Evolutionary conservation across 1,140 invertebrate genomes (phyloP).

Genomic region (Seison nebaliae): DNA sequence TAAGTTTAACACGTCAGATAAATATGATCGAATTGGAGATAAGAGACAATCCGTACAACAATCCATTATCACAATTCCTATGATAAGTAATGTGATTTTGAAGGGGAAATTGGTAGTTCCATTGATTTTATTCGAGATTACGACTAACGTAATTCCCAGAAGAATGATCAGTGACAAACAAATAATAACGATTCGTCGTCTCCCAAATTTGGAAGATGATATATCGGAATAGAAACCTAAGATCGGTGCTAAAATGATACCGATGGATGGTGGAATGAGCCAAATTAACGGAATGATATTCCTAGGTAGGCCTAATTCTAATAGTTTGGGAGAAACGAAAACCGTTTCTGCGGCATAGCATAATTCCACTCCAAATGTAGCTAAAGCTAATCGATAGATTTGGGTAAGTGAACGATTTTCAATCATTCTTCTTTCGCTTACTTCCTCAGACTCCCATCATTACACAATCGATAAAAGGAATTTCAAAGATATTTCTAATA

Average conservation of each 20-base stretch:
- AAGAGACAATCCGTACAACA: constrained; percentile 86
- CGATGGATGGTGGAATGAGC: constrained; percentile 55
- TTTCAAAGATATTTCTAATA: no score
- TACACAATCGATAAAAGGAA: no score
- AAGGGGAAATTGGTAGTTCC: neutral
- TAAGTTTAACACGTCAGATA: constrained; percentile 64
- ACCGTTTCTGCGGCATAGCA: constrained; percentile 85
- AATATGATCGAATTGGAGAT: constrained; percentile 62
- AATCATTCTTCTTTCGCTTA: no score
- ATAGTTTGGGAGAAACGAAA: constrained; percentile 69
- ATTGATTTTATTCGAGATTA: neutral
- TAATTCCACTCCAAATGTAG: constrained; percentile 91
- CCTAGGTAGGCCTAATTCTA: constrained; percentile 68
- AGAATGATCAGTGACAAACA: constrained; percentile 60
- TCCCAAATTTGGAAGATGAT: constrained; percentile 47
- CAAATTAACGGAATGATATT: constrained; percentile 73
- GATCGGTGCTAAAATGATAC: constrained; percentile 69
- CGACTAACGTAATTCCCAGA: constrained; percentile 19
- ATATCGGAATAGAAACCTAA: constrained; percentile 67
- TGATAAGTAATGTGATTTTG: constrained; percentile 44
- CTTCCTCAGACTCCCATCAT: no score
- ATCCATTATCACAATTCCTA: constrained; percentile 69
- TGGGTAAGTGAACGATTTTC: no score
- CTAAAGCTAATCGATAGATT: no score
- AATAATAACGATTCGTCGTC: constrained; percentile 64